Base-by-base conservation (phyloP, 2,888 invertebrate species). In the Neoascia interrupta region DNA sequence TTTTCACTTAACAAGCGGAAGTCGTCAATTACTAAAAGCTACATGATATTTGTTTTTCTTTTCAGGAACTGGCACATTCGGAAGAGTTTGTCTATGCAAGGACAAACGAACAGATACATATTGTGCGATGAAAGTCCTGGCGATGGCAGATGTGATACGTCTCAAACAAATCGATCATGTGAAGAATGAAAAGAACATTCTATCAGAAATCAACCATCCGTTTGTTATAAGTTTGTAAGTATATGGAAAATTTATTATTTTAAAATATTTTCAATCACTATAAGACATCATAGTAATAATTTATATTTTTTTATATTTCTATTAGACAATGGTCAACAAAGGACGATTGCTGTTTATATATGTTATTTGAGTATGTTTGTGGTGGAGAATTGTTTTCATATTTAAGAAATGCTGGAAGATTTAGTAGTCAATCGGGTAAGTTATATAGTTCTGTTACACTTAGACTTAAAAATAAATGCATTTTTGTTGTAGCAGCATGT, bases 311-410 rank as follows among this genome's bases (percentile, higher is more conserved):
- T 23, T 53, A 8, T 31, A 5, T 10, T 39, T 41, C 41, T 34
- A 15, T 54, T 68, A 98, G 98, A 90, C 92, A 95, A 84, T 97
- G 97, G 96, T 95, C 95, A 86, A 94, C 95, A 84, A 95, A 95
- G 87, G 98, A 98, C 87, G 93, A 95, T 84, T 92, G 93, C 60
- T 96, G 96, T 87, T 93, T 99, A 81, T 99, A 98, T 90, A 98
- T 99, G 98, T 91, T 98, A 72, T 94, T 99, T 87, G 98, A 99
- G 88, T 99, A 97, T 89, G 96, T 98, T 1, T 96, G 96, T 82
- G 97, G 99, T 8, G 99, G 99, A 6, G 99, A 99, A 89, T 92
- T 99, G 19, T 99, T 99, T 89, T 96, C 97, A 5, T 98, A 98
- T 88, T 90, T 99, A 81, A 92, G 98, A 83, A 96, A 96, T 87